Evolutionary conservation across 2,797 vertebrate species (phyloP), one percentile per base, ranked within the genome.

Genomic region (Danio tinwini): DNA sequence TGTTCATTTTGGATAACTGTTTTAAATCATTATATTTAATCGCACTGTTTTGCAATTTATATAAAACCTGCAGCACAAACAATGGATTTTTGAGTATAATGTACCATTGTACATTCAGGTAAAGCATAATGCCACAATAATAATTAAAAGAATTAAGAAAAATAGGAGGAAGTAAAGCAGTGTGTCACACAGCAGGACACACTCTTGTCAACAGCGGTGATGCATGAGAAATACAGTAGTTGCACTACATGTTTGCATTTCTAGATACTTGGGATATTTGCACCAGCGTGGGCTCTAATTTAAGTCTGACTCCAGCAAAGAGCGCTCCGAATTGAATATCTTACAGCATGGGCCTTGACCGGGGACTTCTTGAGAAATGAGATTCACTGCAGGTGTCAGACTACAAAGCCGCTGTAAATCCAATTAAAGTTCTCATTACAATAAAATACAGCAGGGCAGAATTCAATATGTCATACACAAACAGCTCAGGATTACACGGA

Each of bases 361-460:
- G 12, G n/a, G 13, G 17, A 14, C 19, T 44, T 13, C 71, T 78
- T 74, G 14, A 82, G 14, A 42, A 59, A 40, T 63, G 19, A 44
- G 11, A 61, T 59, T 29, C 17, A 58, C 52, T 63, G 52, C 56
- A 63, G 9, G 45, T 68, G 73, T 70, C 42, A 62, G 29, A 42
- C 44, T 68, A 76, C 62, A 71, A 40, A 64, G 14, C 55, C 49
- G 45, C 42, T 3, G 39, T n/a, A 72, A 62, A 56, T 74, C 63
- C 47, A 71, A 55, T 45, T 55, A 17, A 47, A 71, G 6, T 47
- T 16, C 65, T 40, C 52, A 39, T 13, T 16, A 21, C 19, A 56
- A 70, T 39, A 42, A 76, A 55, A 42, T 40, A 12, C 37, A 68
- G 42, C n/a, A 58, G 52, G 47, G 37, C 47, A 52, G 5, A 53